Percentiles rank a stretch among this genome's conserved stretches.
phyloP scores from a whole-genome alignment of 2,888 invertebrate genomes.

The Andrena minutula region DNA sequence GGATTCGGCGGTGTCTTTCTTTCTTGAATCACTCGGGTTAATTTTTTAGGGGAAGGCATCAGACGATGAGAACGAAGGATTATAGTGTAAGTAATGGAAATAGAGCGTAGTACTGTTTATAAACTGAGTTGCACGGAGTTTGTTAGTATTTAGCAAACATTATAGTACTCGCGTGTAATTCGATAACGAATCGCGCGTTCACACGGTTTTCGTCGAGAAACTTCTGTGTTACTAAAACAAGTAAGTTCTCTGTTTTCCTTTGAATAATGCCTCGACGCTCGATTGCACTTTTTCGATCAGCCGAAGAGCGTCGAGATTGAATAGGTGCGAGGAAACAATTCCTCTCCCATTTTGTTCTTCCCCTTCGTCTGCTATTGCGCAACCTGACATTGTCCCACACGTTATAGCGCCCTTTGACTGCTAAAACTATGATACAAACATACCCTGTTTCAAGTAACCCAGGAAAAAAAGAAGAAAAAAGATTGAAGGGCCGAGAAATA shows the following conservation, averaged over 20 bases:
- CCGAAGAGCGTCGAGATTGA: constrained; percentile 15
- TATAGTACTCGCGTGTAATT: too few species aligned
- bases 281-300: constrained; percentile 18
- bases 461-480: too few species aligned
- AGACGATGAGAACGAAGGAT: too few species aligned
- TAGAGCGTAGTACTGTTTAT: too few species aligned
- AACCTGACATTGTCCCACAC: background rate
- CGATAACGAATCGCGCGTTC: too few species aligned
- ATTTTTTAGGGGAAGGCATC: background rate
- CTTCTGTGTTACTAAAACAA: background rate
- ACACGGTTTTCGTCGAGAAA: background rate
- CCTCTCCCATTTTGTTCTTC: background rate
- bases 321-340: background rate
- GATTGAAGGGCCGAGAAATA: too few species aligned
- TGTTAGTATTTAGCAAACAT: too few species aligned
- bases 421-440: background rate
- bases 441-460: background rate
- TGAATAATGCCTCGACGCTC: constrained; percentile 4
- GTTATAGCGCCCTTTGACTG: constrained; percentile 1
- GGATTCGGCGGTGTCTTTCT: background rate
- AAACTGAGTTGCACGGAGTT: too few species aligned
- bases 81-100: too few species aligned
- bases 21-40: background rate
- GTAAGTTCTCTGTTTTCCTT: background rate
- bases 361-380: background rate